Conservation (phyloP, 1,140 invertebrate genomes). For the Anagrus nilaparvatae region DNA sequence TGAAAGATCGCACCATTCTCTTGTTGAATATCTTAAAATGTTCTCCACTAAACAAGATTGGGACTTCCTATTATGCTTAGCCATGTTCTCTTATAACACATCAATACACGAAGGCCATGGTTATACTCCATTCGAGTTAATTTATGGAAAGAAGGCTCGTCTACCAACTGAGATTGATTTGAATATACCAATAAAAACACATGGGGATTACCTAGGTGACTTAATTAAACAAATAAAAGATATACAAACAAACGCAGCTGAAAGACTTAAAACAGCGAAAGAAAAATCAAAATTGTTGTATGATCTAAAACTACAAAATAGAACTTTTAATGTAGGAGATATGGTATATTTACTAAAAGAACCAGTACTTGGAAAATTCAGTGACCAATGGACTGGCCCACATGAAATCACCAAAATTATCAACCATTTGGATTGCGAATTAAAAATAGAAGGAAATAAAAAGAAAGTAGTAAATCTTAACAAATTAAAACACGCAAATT, state of each 20-base stretch:
- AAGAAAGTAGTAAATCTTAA: no score
- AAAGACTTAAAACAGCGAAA: constrained; percentile 4
- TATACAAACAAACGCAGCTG: neutral
- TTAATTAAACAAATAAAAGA: neutral
- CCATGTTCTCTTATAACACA: constrained; percentile 11
- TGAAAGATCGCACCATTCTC: constrained; percentile 17
- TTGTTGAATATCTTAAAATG: constrained; percentile 19
- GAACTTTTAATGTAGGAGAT: neutral
- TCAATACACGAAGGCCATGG: constrained; percentile 22
- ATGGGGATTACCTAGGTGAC: neutral
- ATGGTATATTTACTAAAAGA: constrained; percentile 4
- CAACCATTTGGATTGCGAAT: no score
- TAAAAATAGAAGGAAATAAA: no score
- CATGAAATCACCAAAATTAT: constrained; percentile 6
- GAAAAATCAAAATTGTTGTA: constrained; percentile 11
- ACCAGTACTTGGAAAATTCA: constrained; percentile 6
- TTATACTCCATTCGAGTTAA: constrained; percentile 4
- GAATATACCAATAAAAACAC: neutral
- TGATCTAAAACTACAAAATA: neutral
- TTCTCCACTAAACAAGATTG: constrained; percentile 21
- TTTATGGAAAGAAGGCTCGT: neutral
- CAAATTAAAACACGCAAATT: no score
- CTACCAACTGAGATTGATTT: neutral
- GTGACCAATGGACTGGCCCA: neutral
- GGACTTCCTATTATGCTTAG: constrained; percentile 23